Base-by-base conservation (phyloP, 2,113 vertebrate genomes). In the Acrocephalus kingi region DNA sequence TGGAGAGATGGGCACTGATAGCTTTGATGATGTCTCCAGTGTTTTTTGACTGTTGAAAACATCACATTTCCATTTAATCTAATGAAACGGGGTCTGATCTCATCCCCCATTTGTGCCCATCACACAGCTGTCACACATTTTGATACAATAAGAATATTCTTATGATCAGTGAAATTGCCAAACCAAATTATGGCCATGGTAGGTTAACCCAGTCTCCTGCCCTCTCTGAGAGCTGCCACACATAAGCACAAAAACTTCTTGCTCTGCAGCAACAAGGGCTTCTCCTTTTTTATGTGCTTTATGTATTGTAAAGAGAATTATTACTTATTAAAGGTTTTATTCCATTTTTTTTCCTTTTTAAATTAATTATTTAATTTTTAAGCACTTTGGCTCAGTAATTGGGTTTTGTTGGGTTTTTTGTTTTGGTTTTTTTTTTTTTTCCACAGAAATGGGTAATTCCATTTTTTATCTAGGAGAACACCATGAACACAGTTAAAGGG, bases 31-130 rank as follows among this genome's bases (percentile, higher is more conserved):
- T 76, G 46, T 89, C 92, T 92, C 80, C 66, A 89, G 84, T 11
- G 2, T 78, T 92, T 90, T 96, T 73, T 92, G 69, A 82, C 83
- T 90, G 89, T 46, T 84, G 80, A 66, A 93, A 93, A 90, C 84
- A 94, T 52, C 82, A 22, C 76, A 90, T 95, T 95, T 96, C 85
- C 79, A 64, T 90, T 94, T 94, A 78, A 84, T 93, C 58, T 84
- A 71, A 74, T 54, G 83, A 56, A 84, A 46, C 7, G 3, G 80
- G 76, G 55, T 84, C 92, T 74, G 88, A 68, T 93, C 88, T 90
- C 80, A 46, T 49, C 64, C 69, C 69, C 54, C 7, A 28, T 82
- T 90, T 87, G 68, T 90, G 54, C 68, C 90, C 80, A 78, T 89
- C 92, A 84, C 45, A 45, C 78, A 52, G n/a, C 88, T 87, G 85